phyloP scores from a whole-genome alignment of 2,113 vertebrate species.

The Chloebia gouldiae region DNA sequence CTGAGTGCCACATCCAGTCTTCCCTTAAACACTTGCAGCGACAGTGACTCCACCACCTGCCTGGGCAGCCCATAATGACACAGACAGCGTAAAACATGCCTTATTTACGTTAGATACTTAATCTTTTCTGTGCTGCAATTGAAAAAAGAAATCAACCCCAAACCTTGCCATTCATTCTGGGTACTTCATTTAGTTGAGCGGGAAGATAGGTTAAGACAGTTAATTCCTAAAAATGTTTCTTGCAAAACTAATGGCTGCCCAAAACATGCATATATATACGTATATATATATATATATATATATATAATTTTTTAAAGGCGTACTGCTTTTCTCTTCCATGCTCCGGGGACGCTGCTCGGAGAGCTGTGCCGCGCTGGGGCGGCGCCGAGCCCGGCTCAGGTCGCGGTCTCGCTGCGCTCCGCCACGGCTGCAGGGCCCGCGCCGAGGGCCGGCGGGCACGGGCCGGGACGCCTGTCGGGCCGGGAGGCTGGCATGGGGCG shows the following conservation, averaged over 20 bases:
- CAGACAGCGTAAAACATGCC: neutral
- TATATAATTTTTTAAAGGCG: neutral
- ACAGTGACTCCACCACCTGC: neutral
- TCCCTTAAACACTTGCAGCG: neutral
- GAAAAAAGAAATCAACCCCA: neutral
- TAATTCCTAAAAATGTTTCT: neutral
- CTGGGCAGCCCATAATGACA: neutral
- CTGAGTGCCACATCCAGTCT: neutral
- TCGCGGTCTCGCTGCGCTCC: neutral
- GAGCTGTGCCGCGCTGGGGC: neutral
- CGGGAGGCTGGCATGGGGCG: neutral
- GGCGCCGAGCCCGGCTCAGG: neutral
- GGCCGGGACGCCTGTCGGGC: neutral
- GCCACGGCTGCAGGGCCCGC: neutral
- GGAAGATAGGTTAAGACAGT: neutral
- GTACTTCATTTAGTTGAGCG: neutral
- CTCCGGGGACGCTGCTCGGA: neutral
- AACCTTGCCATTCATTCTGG: neutral
- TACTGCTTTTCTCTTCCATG: slow-evolving; percentile 70
- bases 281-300: neutral
- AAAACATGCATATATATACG: neutral
- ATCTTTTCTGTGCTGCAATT: neutral
- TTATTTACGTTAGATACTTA: neutral
- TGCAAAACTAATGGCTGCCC: neutral
- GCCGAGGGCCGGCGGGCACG: neutral